Conservation (phyloP, 2,888 invertebrate species). For the Cosmopolites sordidus region DNA sequence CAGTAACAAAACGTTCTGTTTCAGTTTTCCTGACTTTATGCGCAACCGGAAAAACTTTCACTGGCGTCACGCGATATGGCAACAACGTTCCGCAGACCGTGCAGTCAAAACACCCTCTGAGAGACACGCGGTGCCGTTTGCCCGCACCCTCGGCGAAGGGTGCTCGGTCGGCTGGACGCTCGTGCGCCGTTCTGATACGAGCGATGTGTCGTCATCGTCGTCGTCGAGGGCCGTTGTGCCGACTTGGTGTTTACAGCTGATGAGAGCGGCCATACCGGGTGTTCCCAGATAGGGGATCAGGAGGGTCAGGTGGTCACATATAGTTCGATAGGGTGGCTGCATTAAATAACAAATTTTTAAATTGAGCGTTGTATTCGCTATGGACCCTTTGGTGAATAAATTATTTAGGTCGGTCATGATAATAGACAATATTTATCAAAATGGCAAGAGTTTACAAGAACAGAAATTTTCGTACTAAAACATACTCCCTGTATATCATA, state of each 20-base stretch:
- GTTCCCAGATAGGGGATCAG: not conserved
- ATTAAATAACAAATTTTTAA: too few species aligned
- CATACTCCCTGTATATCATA: too few species aligned
- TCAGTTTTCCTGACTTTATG: not conserved
- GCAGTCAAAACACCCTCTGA: slow-evolving; percentile 23
- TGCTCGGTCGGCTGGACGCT: slow-evolving; percentile 17
- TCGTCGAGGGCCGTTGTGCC: slow-evolving; percentile 17
- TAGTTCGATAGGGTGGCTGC: too few species aligned
- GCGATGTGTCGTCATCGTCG: not conserved
- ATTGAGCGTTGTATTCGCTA: too few species aligned
- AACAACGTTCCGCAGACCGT: slow-evolving; percentile 11
- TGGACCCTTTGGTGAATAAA: too few species aligned
- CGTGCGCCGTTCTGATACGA: slow-evolving; percentile 21
- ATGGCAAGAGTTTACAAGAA: too few species aligned
- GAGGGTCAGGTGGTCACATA: too few species aligned
- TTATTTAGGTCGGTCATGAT: too few species aligned
- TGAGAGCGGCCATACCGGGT: slow-evolving; percentile 11
- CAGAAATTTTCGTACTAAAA: too few species aligned
- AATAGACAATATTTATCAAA: too few species aligned
- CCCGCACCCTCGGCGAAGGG: slow-evolving; percentile 27
- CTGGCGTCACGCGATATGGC: slow-evolving; percentile 10
- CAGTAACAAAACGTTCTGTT: not conserved
- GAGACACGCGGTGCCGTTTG: slow-evolving; percentile 28
- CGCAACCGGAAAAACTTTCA: slow-evolving; percentile 20
- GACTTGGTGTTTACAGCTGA: slow-evolving; percentile 21